Evolutionary conservation across 2,797 vertebrate genomes (phyloP).

Genomic region (Dryobates pubescens): DNA sequence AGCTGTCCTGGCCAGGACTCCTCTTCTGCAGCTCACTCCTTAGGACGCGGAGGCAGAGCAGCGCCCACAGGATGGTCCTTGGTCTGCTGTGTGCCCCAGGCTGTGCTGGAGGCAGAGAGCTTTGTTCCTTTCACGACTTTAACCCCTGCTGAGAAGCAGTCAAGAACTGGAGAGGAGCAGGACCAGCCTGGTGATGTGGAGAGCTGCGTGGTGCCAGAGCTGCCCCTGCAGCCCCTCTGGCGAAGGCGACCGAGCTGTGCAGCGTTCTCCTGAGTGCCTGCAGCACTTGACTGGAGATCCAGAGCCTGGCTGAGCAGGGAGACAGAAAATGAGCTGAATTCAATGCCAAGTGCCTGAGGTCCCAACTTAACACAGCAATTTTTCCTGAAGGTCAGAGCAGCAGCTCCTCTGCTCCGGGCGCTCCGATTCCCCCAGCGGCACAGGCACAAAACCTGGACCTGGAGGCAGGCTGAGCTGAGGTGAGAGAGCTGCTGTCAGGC

Average conservation of each 20-base stretch:
- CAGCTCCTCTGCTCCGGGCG: not conserved
- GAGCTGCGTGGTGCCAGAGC: not conserved
- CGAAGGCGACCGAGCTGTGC: not conserved
- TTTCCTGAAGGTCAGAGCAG: conserved; percentile 46
- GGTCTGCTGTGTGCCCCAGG: not conserved
- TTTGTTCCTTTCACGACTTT: not conserved
- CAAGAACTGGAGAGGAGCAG: not conserved
- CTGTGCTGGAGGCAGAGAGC: not conserved
- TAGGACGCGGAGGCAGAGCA: not conserved
- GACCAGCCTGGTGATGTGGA: not conserved
- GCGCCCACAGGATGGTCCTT: not conserved
- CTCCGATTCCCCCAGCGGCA: not conserved
- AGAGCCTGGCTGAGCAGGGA: not conserved
- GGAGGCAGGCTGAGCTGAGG: not conserved
- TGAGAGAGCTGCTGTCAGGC: not conserved
- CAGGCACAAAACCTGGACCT: not conserved
- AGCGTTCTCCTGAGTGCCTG: not conserved
- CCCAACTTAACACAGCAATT: conserved; percentile 13
- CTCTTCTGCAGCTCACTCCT: not conserved
- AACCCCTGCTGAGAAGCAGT: not conserved
- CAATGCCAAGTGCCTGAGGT: conserved; percentile 40
- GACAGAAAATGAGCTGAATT: conserved; percentile 36
- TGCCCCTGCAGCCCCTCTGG: not conserved
- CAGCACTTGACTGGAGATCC: not conserved
- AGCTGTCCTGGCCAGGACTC: not conserved